Evolutionary conservation across 2,888 invertebrate species (phyloP).

Genomic region (Pyrrhia umbra): DNA sequence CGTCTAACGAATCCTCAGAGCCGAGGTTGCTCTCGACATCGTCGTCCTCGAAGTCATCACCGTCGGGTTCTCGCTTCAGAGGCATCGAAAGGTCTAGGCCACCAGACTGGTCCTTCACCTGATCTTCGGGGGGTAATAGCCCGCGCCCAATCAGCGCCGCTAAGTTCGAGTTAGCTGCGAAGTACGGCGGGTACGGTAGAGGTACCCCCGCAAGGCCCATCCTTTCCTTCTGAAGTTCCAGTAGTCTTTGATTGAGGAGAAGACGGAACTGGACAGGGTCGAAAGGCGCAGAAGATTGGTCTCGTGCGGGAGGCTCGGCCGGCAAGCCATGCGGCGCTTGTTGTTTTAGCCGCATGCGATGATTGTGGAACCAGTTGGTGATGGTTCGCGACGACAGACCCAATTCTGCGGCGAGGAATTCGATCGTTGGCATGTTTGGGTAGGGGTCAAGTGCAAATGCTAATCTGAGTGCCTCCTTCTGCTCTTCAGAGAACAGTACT

Average conservation of each 20-base stretch:
- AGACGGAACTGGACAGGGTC: conserved; percentile 98
- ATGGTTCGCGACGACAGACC: conserved; percentile 98
- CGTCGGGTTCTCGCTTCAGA: conserved; percentile 94
- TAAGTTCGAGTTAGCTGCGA: conserved; percentile 93
- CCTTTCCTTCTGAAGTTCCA: conserved; percentile 96
- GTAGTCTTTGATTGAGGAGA: conserved; percentile 96
- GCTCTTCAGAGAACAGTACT: conserved; percentile 99
- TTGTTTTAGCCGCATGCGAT: conserved; percentile 99
- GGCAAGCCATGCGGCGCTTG: conserved; percentile 95
- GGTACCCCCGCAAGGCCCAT: conserved; percentile 94
- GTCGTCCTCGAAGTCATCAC: conserved; percentile 95
- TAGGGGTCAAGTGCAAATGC: conserved; percentile 99
- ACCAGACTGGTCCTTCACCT: conserved; percentile 94
- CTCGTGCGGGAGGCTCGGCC: conserved; percentile 93
- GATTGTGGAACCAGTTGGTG: conserved; percentile 99
- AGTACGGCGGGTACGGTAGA: conserved; percentile 94
- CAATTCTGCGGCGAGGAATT: conserved; percentile 97
- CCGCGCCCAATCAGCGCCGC: conserved; percentile 94
- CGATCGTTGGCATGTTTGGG: conserved; percentile 98
- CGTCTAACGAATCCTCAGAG: conserved; percentile 91
- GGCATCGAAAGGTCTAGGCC: conserved; percentile 97
- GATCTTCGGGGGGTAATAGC: conserved; percentile 90
- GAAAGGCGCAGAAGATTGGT: conserved; percentile 94
- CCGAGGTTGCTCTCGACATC: conserved; percentile 94
- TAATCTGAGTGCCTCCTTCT: conserved; percentile 98